Percentiles rank a stretch among this genome's conserved stretches.
Conservation (phyloP, 2,113 vertebrate species). For the Bos javanicus region DNA sequence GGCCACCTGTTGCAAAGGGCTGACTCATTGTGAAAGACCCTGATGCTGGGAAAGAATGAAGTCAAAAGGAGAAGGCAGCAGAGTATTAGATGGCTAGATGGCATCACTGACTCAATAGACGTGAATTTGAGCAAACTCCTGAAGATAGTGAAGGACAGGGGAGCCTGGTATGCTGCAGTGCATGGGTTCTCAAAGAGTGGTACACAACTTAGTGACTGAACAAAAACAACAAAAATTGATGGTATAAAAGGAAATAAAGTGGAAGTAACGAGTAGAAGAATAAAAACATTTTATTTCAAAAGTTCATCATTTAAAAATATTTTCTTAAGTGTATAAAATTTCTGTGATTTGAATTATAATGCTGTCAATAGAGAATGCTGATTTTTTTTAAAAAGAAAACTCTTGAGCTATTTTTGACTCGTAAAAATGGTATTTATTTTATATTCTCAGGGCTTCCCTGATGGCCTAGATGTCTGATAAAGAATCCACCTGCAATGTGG, state of each 20-base stretch:
- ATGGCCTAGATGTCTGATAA: neutral
- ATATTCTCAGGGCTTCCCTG: neutral
- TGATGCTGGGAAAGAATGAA: neutral
- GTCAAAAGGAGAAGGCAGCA: neutral
- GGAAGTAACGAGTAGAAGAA: neutral
- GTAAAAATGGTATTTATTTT: neutral
- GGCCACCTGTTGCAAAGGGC: neutral
- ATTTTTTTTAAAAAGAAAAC: neutral
- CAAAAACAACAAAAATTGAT: neutral
- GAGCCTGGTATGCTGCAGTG: neutral
- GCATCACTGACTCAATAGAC: neutral
- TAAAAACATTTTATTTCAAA: conserved; percentile 7
- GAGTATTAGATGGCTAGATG: neutral
- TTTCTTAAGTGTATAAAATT: neutral
- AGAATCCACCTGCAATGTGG: neutral
- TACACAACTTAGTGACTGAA: neutral
- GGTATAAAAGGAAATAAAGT: neutral
- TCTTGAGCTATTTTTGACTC: neutral
- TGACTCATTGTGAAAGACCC: neutral
- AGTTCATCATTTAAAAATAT: neutral
- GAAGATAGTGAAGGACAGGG: neutral
- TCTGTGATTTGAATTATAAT: neutral
- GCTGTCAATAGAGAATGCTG: neutral
- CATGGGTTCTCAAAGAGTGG: neutral
- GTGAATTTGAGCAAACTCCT: neutral